Evolutionary conservation across 2,113 vertebrate genomes (phyloP), one percentile per base, ranked within the genome.

Genomic region (Delphinus delphis): DNA sequence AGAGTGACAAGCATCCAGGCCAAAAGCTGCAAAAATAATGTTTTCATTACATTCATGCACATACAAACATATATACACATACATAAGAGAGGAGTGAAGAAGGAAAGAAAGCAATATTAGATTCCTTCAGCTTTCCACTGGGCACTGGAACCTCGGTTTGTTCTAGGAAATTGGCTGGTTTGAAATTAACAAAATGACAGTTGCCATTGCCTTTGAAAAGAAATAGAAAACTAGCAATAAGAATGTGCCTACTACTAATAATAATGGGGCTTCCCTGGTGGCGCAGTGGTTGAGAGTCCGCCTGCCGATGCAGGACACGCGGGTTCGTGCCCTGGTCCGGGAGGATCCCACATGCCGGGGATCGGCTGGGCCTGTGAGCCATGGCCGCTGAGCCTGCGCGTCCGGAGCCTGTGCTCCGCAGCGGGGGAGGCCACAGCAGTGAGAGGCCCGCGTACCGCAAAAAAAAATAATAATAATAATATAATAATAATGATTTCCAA

Each of bases 1-100:
- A 90, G 95, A 98, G 82, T 98, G 97, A 98, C 97, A 98, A 98
- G 83, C 97, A 98, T 98, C 97, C 96, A 96, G 97, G 97, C 97
- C 96, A 97, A 97, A 87, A 95, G 80, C 96, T 98, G 88, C 41
- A 76, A 96, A 98, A 98, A 98, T 97, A 97, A 97, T 95, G 38
- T 97, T 98, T 97, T 97, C 96, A 97, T 95, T 98, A 73, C 44
- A 53, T 23, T 76, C 31, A n/a, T 38, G 47, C 14, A 82, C 81
- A 60, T 10, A 88, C 7, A 71, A 79, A 79, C 18, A 62, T 1
- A 25, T 36, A 77, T 3, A 84, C 4, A 91, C 26, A 60, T 68
- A 38, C 26, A 68, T n/a, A 77, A 58, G 33, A 18, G 6, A 71
- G 38, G 53, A 74, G 14, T 74, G 23, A 83, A 77, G 81, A 73